These are phyloP conservation scores for Euwallacea fornicatus DNA, from an alignment of 1,140 invertebrate genomes.

Conservation along the genomic window DNA sequence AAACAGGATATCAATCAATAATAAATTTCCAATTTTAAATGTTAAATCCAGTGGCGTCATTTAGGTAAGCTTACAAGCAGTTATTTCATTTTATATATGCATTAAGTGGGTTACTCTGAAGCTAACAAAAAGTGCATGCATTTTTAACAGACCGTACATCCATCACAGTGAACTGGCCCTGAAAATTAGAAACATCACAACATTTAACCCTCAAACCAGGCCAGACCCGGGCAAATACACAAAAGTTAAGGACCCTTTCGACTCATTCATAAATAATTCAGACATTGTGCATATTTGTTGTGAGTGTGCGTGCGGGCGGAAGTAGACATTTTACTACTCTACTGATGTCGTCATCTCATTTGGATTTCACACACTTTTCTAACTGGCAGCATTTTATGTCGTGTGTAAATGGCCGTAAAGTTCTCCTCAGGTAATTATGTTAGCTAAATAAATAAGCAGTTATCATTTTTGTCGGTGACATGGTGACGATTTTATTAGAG, in stretches of 20 bases:
- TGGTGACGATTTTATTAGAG: constrained; percentile 19
- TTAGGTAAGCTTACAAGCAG: too few species aligned
- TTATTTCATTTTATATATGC: too few species aligned
- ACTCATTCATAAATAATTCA: constrained; percentile 31
- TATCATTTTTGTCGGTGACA: constrained; percentile 27
- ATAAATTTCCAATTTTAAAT: background rate
- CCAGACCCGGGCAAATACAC: constrained; percentile 15
- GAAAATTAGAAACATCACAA: background rate
- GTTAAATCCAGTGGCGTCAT: background rate
- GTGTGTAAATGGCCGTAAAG: constrained; percentile 34
- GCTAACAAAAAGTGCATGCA: too few species aligned
- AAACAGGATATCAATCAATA: constrained; percentile 1
- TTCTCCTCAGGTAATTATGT: constrained; percentile 31
- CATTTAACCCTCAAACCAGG: background rate
- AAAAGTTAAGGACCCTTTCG: constrained; percentile 21
- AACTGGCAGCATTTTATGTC: constrained; percentile 41
- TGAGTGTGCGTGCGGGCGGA: constrained; percentile 18
- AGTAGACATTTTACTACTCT: constrained; percentile 26
- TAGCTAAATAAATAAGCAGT: constrained; percentile 32
- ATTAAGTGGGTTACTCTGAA: too few species aligned
- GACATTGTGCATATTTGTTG: constrained; percentile 17
- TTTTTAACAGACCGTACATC: too few species aligned
- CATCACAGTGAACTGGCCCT: too few species aligned
- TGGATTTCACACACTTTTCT: constrained; percentile 43
- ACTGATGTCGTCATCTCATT: constrained; percentile 16